Base-by-base conservation (phyloP, 2,797 vertebrate genomes). In the Microctenopoma steveboyesi region DNA sequence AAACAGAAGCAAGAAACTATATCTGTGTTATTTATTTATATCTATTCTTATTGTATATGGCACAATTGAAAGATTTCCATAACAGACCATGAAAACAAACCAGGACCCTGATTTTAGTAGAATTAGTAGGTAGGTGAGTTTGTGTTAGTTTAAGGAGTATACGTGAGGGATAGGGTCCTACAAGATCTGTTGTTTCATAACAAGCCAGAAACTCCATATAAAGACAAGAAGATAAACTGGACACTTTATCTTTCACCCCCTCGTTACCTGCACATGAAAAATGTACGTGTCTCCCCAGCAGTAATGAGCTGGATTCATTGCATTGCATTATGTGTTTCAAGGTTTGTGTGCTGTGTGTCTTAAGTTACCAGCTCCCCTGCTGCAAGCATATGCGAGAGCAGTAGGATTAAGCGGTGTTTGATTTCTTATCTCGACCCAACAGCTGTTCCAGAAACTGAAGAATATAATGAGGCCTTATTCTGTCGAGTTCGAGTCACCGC, bases 401-500 rank as follows among this genome's bases (percentile, higher is more conserved):
- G 53, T 15, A 16, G 63, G 67, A 88, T 90, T 88, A 85, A 89
- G 88, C 81, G 76, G 30, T 35, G 60, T 63, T 67, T 82, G 61
- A 61, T 59, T 65, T 87, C 91, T 93, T 92, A 92, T 94, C 92
- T 84, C 78, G 86, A 52, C 48, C 82, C 82, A 77, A 86, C 94
- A 99, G 98, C 95, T 99, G 89, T 99, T 99, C 91, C 96, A 96
- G 94, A 99, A 97, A 88, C 94, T 99, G 92, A 98, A 97, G 95
- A 97, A 96, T 91, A 95, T 99, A 92, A 99, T 99, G 98, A 97
- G 95, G 92, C 98, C 98, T 90, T 96, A 97, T 90, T 95, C 95
- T 82, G 95, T 99, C 52, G 95, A 94, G 84, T 99, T 99, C 16
- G 95, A 97, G 93, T 99, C 98, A 50, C 98, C 98, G 15, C 94